Evolutionary conservation across 2,888 invertebrate species (phyloP).

Genomic region (Encarsia formosa): DNA sequence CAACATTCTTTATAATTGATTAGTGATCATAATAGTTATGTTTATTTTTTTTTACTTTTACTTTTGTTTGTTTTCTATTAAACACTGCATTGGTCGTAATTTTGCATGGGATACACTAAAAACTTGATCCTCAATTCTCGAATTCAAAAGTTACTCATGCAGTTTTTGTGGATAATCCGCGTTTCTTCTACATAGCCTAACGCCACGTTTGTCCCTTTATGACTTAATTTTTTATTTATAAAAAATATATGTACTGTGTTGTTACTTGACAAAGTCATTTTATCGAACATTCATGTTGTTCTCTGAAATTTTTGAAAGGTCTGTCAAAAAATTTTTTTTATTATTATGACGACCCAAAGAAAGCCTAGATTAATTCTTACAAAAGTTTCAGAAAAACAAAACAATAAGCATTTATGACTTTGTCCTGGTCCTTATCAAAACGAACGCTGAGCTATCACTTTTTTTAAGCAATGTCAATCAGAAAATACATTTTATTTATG

Average conservation of each 20-base stretch:
- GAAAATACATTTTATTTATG: constrained; percentile 19
- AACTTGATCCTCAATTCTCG: neutral
- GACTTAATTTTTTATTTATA: constrained; percentile 6
- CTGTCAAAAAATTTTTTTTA: neutral
- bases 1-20: no score
- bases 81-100: constrained; percentile 29
- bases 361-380: neutral
- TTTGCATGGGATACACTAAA: constrained; percentile 4
- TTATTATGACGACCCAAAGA: no score
- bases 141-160: neutral
- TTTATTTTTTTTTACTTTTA: no score
- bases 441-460: constrained; percentile 1
- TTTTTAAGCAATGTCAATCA: no score
- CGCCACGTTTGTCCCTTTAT: constrained; percentile 18
- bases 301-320: constrained; percentile 6
- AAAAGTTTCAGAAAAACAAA: constrained; percentile 1
- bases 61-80: neutral
- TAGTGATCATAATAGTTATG: no score
- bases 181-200: neutral
- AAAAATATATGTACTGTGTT: constrained; percentile 23
- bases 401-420: constrained; percentile 13
- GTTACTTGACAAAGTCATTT: constrained; percentile 22
- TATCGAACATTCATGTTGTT: constrained; percentile 21
- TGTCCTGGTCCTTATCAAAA: constrained; percentile 23
- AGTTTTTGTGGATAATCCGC: neutral